Conservation (phyloP, 2,888 invertebrate genomes). For the Polietes domitor region DNA sequence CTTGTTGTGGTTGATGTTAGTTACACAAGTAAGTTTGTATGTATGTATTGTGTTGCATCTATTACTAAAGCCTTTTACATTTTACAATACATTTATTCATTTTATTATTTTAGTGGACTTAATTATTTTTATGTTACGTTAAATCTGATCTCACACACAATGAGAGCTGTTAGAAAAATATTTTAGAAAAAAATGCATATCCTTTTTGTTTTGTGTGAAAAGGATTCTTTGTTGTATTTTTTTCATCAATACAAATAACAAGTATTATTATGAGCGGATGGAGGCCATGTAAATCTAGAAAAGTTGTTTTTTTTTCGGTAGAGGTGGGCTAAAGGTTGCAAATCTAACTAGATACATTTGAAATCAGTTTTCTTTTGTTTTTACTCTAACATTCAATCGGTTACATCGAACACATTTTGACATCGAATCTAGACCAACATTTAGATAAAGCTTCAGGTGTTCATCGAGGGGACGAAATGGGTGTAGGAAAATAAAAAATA, state of each 20-base stretch:
- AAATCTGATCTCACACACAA: slow-evolving; percentile 8
- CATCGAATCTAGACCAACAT: not conserved
- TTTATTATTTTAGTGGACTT: not conserved
- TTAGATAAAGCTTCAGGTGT: slow-evolving; percentile 46
- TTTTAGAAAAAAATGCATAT: slow-evolving; percentile 52
- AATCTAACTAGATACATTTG: slow-evolving; percentile 10
- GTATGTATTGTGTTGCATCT: slow-evolving; percentile 10
- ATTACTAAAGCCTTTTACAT: slow-evolving; percentile 25
- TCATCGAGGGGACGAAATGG: not conserved
- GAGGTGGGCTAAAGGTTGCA: slow-evolving; percentile 65
- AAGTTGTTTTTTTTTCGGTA: not conserved
- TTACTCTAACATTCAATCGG: not conserved
- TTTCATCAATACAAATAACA: slow-evolving; percentile 38
- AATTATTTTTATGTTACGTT: not conserved
- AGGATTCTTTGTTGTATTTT: slow-evolving; percentile 10
- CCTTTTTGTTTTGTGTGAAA: not conserved
- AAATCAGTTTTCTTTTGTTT: not conserved
- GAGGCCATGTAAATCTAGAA: not conserved
- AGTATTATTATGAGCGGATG: not conserved
- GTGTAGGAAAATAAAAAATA: not conserved
- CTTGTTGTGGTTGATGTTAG: not conserved
- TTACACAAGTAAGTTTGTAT: not conserved
- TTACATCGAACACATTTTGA: not conserved
- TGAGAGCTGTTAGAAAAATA: slow-evolving; percentile 44
- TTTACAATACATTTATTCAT: slow-evolving; percentile 14